Conservation (phyloP, 2,888 invertebrate species). For the Choreutis nemorana region DNA sequence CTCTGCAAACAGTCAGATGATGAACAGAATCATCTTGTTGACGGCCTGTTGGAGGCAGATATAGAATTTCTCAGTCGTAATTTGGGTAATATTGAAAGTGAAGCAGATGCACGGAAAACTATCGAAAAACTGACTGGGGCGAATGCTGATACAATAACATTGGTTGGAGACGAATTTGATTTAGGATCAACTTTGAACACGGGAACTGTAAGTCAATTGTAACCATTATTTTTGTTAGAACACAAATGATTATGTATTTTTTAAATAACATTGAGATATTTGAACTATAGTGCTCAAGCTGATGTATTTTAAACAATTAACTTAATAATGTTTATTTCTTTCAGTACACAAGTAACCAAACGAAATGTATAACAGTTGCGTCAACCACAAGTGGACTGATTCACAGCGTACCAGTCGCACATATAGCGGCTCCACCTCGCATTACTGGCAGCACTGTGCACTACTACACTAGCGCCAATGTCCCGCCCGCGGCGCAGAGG, state of each 20-base stretch:
- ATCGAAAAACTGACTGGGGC: constrained; percentile 58
- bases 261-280: not conserved
- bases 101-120: constrained; percentile 59
- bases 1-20: constrained; percentile 43
- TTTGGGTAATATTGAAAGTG: constrained; percentile 57
- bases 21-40: constrained; percentile 45
- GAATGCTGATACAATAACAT: constrained; percentile 50
- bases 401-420: constrained; percentile 53
- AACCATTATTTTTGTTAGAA: not conserved
- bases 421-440: constrained; percentile 40
- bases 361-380: constrained; percentile 55
- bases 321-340: constrained; percentile 8
- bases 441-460: constrained; percentile 45
- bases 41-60: constrained; percentile 54
- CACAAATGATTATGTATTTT: not conserved
- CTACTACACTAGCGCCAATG: constrained; percentile 22
- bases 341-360: constrained; percentile 41
- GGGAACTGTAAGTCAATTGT: constrained; percentile 38
- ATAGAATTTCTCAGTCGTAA: constrained; percentile 60
- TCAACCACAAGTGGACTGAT: constrained; percentile 56
- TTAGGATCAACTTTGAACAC: constrained; percentile 53
- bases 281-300: not conserved
- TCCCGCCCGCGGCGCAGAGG: constrained; percentile 18
- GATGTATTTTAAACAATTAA: constrained; percentile 1
- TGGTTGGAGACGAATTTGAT: constrained; percentile 58